Evolutionary conservation across 2,113 vertebrate genomes (phyloP).

Genomic region (Emydocephalus ijimae): DNA sequence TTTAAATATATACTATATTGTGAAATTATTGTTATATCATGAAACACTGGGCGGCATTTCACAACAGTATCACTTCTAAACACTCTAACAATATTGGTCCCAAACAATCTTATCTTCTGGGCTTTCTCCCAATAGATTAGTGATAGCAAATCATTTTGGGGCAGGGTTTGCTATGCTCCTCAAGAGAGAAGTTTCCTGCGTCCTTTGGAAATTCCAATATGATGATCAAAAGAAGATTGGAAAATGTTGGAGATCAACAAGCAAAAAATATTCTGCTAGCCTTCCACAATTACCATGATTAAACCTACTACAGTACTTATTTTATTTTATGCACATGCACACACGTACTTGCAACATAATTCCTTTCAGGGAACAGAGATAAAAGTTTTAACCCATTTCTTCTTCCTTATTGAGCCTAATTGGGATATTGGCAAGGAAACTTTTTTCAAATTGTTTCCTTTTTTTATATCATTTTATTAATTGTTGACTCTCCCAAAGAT

Average conservation of each 20-base stretch:
- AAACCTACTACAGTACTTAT: not conserved
- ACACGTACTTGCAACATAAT: not conserved
- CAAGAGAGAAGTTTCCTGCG: not conserved
- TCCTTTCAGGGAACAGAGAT: slow-evolving; percentile 8
- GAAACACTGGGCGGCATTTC: not conserved
- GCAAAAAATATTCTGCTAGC: not conserved
- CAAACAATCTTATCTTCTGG: not conserved
- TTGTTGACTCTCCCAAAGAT: too few species aligned
- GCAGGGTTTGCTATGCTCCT: not conserved
- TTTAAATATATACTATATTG: not conserved
- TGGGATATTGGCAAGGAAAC: slow-evolving; percentile 13
- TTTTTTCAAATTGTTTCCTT: not conserved
- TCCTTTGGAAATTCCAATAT: not conserved
- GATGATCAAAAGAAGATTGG: not conserved
- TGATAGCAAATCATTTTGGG: not conserved
- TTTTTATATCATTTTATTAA: too few species aligned
- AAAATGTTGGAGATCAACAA: not conserved
- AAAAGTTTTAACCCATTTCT: slow-evolving; percentile 1
- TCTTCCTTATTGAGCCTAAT: slow-evolving; percentile 5
- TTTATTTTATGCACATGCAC: not conserved
- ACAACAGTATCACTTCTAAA: not conserved
- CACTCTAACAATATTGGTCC: not conserved
- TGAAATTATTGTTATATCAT: not conserved
- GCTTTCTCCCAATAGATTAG: not conserved
- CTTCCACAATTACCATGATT: not conserved